phyloP scores from a whole-genome alignment of 2,888 invertebrate species.

The Plebejus anna region DNA sequence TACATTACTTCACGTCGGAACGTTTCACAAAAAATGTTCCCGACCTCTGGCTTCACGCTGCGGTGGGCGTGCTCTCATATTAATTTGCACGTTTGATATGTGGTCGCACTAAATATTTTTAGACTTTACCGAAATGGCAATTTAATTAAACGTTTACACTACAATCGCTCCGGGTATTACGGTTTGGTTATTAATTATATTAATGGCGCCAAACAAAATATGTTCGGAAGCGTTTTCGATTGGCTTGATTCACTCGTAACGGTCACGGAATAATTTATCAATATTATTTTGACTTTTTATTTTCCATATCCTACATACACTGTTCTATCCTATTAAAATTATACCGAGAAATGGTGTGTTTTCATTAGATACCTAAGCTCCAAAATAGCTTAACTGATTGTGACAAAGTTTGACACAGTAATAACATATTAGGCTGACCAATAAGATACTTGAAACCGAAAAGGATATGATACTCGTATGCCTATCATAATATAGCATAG shows the following conservation, averaged over 20 bases:
- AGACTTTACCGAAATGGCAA: conserved; percentile 35
- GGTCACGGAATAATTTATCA: neutral
- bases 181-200: conserved; percentile 28
- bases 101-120: conserved; percentile 38
- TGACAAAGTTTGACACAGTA: neutral
- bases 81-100: conserved; percentile 40
- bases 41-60: conserved; percentile 41
- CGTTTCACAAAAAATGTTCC: conserved; percentile 41
- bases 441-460: too few species aligned
- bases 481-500: too few species aligned
- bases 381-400: neutral
- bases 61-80: conserved; percentile 38
- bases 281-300: neutral
- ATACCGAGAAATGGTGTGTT: neutral
- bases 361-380: neutral
- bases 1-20: conserved; percentile 51
- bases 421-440: too few species aligned
- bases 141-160: conserved; percentile 37
- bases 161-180: conserved; percentile 23
- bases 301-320: neutral
- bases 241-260: conserved; percentile 6
- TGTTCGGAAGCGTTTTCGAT: conserved; percentile 23
- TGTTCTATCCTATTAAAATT: too few species aligned
- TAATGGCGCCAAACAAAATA: conserved; percentile 19
- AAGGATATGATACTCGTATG: too few species aligned